Base-by-base conservation (phyloP, 2,113 vertebrate species). In the Podarcis cretensis region DNA sequence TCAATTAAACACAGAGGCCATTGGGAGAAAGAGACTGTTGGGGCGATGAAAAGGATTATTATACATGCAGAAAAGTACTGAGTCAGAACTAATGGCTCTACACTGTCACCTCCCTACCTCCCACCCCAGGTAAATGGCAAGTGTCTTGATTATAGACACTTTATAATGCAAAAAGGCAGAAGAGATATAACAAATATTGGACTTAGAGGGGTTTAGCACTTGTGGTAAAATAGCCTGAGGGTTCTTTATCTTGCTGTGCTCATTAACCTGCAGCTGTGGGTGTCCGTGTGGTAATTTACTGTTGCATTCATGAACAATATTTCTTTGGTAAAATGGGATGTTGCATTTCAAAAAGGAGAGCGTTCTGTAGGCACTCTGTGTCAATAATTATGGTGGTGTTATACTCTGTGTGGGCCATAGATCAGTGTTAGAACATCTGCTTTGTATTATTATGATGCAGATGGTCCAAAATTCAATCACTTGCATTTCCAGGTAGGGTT, bases 1-100 rank as follows among this genome's bases (percentile, higher is more conserved):
- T 75, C 84, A 82, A 69, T 5, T 83, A 27, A 89, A 48, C 54
- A 0, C 63, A 0, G 3, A 87, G 74, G 66, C 10, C 59, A 79
- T n/a, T 14, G 2, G 25, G 2, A 80, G 2, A 0, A 2, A 0
- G 68, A 18, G 40, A 73, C 40, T 20, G 37, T n/a, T 43, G 68
- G 3, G 27, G 1, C 6, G 16, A 32, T 59, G 25, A 21, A 85
- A 74, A 63, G 27, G 71, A 59, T 57, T n/a, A 35, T 57, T n/a
- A 35, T 21, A 59, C 82, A 69, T n/a, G 27, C 18, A 54, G 66
- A 84, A n/a, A 84, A 71, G 48, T 32, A 84, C 10, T 23, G 37
- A 13, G n/a, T 6, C 20, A 27, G 43, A 66, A 30, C 75, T 69
- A 25, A 77, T n/a, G 63, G 30, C 66, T 21, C 14, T 69, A 40